Conservation (phyloP, 2,888 invertebrate species). For the Epiperipatus broadwayi region DNA sequence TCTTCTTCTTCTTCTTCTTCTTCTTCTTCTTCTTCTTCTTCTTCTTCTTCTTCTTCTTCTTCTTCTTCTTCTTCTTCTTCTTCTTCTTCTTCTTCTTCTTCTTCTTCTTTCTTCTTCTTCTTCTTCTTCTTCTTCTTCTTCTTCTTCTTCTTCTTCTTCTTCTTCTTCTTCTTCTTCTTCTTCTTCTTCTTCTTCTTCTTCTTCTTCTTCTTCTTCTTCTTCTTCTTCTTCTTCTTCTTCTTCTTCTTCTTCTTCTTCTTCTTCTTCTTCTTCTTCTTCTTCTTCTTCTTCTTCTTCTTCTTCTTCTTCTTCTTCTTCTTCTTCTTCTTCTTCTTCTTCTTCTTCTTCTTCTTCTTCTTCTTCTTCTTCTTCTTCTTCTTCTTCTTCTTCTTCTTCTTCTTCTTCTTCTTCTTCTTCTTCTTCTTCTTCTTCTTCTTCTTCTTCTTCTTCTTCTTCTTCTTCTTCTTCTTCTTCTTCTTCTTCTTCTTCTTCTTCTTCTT, state of each 20-base stretch:
- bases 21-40: conserved; percentile 4
- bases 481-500: no score
- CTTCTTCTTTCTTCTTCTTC: conserved; percentile 4
- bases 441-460: no score
- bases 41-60: conserved; percentile 4
- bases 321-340: conserved; percentile 4
- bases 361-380: conserved; percentile 1
- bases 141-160: conserved; percentile 4
- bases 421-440: not conserved
- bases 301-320: conserved; percentile 4
- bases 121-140: conserved; percentile 4
- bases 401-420: not conserved
- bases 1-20: conserved; percentile 4
- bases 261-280: conserved; percentile 4
- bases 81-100: conserved; percentile 4
- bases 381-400: not conserved
- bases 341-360: conserved; percentile 4
- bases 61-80: conserved; percentile 4
- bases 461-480: no score
- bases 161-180: conserved; percentile 4
- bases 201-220: conserved; percentile 4
- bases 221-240: conserved; percentile 4
- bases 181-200: conserved; percentile 4
- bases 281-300: conserved; percentile 4
- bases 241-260: conserved; percentile 4